Evolutionary conservation across 92 coral and sea anemone species (phyloP).

Genomic region (Phenganax marumi): DNA sequence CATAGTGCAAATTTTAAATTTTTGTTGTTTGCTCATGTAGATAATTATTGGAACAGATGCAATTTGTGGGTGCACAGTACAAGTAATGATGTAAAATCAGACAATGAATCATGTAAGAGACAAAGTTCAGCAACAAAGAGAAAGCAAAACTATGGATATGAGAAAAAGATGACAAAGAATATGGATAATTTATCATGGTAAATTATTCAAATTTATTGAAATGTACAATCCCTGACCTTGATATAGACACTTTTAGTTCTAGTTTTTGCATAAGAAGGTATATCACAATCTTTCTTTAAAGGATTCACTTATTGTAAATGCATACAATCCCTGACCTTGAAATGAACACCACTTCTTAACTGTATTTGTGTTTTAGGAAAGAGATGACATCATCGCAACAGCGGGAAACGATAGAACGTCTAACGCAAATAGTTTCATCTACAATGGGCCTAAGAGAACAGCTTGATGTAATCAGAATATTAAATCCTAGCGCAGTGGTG

Average conservation of each 20-base stretch:
- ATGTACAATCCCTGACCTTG: neutral
- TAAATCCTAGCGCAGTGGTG: slow-evolving; percentile 84
- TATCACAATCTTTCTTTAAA: too few relatives aligned
- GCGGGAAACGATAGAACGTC: slow-evolving; percentile 73
- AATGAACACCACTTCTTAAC: neutral
- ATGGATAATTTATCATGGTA: slow-evolving; percentile 25
- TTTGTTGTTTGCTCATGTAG: neutral
- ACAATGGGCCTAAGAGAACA: slow-evolving; percentile 92
- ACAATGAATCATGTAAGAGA: neutral
- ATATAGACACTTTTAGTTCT: too few relatives aligned
- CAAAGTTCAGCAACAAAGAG: slow-evolving; percentile 6
- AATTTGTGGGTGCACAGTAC: slow-evolving; percentile 40
- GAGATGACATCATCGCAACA: slow-evolving; percentile 87
- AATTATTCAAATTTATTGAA: neutral
- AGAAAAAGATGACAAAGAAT: neutral
- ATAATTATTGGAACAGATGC: slow-evolving; percentile 42
- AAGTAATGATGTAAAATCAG: neutral
- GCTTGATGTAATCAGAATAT: slow-evolving; percentile 88
- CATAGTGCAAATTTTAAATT: neutral
- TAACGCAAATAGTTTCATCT: slow-evolving; percentile 82
- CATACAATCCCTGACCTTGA: neutral
- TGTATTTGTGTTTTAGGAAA: slow-evolving; percentile 54
- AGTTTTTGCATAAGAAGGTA: too few relatives aligned
- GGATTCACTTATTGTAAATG: neutral
- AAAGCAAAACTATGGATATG: neutral